These are phyloP conservation scores for Tuberolachnus salignus DNA, from an alignment of 2,888 invertebrate genomes.

Conservation along the genomic window DNA sequence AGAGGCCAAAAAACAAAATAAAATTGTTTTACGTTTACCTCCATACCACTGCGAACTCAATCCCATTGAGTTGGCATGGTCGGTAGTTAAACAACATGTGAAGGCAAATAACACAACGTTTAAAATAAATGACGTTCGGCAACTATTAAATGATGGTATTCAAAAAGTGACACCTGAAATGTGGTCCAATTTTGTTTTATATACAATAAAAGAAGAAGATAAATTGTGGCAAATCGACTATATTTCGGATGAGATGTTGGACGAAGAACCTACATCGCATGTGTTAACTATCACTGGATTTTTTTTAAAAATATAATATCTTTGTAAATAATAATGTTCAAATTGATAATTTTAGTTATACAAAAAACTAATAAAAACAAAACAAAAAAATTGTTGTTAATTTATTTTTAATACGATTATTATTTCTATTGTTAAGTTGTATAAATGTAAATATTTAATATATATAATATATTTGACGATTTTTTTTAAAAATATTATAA, in stretches of 20 bases:
- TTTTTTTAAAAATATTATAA: no score
- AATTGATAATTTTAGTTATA: no score
- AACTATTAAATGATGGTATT: conserved; percentile 30
- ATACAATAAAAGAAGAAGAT: conserved; percentile 16
- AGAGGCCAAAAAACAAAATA: conserved; percentile 1
- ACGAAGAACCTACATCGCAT: background rate
- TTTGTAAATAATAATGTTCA: no score
- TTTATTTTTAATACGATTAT: no score
- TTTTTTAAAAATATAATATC: no score
- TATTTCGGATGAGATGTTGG: background rate
- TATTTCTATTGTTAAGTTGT: no score
- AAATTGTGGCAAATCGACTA: background rate
- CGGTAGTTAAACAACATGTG: conserved; percentile 55
- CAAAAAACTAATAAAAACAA: no score
- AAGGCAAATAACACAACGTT: conserved; percentile 50
- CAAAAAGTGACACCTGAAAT: conserved; percentile 49
- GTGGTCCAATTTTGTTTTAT: conserved; percentile 49
- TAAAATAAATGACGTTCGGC: conserved; percentile 39
- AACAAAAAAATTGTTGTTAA: no score
- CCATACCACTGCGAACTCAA: conserved; percentile 55
- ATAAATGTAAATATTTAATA: no score
- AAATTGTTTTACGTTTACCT: background rate
- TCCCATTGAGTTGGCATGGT: conserved; percentile 57
- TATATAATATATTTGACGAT: no score
- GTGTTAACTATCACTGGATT: no score